phyloP scores from a whole-genome alignment of 2,113 vertebrate genomes.

The Pedionomus torquatus region DNA sequence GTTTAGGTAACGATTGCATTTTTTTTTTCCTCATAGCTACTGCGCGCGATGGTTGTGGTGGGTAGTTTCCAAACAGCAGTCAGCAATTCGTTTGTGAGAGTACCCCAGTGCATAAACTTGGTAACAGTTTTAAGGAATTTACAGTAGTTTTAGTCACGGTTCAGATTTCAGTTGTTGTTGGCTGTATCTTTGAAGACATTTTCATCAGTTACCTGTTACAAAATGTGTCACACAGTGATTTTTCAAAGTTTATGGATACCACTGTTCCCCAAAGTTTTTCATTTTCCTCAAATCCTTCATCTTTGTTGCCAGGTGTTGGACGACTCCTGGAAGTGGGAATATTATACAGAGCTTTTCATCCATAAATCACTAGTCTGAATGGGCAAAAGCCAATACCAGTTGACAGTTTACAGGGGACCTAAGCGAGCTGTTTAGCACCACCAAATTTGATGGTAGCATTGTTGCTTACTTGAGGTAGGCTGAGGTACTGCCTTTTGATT shows the following conservation, averaged over 20 bases:
- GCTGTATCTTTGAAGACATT: neutral
- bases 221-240: neutral
- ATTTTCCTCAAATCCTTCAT: neutral
- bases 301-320: neutral
- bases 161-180: neutral
- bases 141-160: neutral
- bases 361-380: neutral
- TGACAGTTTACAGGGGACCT: neutral
- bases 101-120: neutral
- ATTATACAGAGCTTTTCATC: neutral
- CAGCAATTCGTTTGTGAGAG: neutral
- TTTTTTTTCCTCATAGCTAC: neutral
- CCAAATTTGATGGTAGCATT: neutral
- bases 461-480: neutral
- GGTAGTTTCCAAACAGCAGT: neutral
- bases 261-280: neutral
- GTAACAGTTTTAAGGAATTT: neutral
- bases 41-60: neutral
- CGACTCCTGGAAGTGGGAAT: neutral
- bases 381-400: neutral
- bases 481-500: neutral
- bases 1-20: conserved; percentile 77
- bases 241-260: neutral
- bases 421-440: neutral
- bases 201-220: neutral